Percentiles rank a stretch among this genome's conserved stretches.
Evolutionary conservation across 2,113 vertebrate genomes (phyloP).

Genomic region (Megalops atlanticus): DNA sequence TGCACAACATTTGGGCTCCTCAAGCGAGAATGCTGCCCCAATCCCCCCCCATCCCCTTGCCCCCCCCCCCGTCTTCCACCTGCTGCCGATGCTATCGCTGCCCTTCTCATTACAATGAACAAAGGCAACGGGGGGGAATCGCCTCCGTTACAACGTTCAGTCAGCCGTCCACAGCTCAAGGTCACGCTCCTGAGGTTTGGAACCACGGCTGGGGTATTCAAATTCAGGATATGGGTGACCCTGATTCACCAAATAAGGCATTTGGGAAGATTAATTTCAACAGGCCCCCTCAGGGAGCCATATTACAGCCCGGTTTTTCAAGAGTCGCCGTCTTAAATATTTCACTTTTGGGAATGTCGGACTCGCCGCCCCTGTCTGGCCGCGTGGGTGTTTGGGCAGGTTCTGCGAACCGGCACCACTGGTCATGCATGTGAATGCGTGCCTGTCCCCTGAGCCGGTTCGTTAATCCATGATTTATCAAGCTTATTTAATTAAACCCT

Average conservation of each 20-base stretch:
- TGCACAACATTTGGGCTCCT: neutral
- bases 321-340: neutral
- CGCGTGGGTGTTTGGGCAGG: neutral
- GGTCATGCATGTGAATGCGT: neutral
- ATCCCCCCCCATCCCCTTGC: no score
- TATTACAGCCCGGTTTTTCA: neutral
- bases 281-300: neutral
- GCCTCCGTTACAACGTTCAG: conserved; percentile 9
- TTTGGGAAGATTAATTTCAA: conserved; percentile 16
- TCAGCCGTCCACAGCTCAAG: conserved; percentile 10
- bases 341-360: neutral
- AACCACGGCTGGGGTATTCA: neutral
- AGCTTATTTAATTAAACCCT: conserved; percentile 5
- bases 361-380: neutral
- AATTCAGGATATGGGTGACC: conserved; percentile 7
- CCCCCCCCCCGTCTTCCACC: no score
- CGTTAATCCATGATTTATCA: neutral
- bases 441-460: neutral
- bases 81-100: conserved; percentile 19
- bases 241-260: neutral
- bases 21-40: conserved; percentile 10
- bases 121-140: neutral
- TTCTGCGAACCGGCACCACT: neutral
- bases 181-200: neutral
- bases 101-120: conserved; percentile 21